Evolutionary conservation across 1,140 invertebrate genomes (phyloP).

Genomic region (Drosophila nigromelanica): DNA sequence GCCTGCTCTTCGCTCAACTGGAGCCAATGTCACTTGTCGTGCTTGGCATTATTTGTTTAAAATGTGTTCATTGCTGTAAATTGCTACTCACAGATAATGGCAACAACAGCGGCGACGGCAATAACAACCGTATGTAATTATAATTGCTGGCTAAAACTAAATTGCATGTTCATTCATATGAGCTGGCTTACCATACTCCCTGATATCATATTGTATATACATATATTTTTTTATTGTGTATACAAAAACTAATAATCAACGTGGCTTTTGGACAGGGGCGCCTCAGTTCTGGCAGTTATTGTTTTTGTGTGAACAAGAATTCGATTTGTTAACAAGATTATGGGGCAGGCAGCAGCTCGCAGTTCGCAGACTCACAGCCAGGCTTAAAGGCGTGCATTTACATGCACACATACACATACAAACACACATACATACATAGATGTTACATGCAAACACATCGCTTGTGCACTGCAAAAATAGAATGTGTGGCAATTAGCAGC

Average conservation of each 20-base stretch:
- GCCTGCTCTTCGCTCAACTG: conserved; percentile 49
- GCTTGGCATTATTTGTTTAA: conserved; percentile 75
- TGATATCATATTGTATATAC: neutral
- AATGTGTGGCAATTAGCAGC: conserved; percentile 71
- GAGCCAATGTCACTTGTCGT: conserved; percentile 61
- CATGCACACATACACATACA: conserved; percentile 2
- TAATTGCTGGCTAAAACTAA: conserved; percentile 66
- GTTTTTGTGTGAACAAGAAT: conserved; percentile 83
- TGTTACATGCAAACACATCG: neutral
- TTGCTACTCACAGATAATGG: conserved; percentile 71
- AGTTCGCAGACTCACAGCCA: conserved; percentile 34
- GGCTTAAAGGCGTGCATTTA: neutral
- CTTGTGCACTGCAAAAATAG: conserved; percentile 56
- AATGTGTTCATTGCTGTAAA: conserved; percentile 67
- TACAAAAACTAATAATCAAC: conserved; percentile 51
- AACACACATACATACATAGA: neutral
- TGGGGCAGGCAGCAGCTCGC: conserved; percentile 27
- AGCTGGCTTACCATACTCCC: conserved; percentile 11
- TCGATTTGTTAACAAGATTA: conserved; percentile 84
- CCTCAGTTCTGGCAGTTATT: conserved; percentile 37
- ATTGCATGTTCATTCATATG: conserved; percentile 64
- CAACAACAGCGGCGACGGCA: conserved; percentile 37
- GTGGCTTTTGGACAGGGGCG: neutral
- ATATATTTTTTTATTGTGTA: conserved; percentile 29
- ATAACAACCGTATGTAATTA: conserved; percentile 46